Base-by-base conservation (phyloP, 2,797 vertebrate genomes). In the Botia almorhae region DNA sequence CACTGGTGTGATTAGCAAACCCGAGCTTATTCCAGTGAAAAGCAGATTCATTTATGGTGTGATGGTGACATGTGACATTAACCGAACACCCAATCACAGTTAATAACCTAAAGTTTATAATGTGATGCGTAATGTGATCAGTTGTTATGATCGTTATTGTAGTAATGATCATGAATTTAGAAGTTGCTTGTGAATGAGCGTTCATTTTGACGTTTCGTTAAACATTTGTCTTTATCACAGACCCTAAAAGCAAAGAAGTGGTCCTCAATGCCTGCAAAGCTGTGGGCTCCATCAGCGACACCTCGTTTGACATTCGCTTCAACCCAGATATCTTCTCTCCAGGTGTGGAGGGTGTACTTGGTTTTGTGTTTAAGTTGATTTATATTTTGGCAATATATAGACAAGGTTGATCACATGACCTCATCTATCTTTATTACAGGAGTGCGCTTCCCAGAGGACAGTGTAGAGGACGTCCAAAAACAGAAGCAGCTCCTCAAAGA, bases 321-420 rank as follows among this genome's bases (percentile, higher is more conserved):
- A 99, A 99, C 90, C 97, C 97, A 0, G 98, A 99, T 86, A 97
- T 99, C 89, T 99, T 98, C 91, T 99, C 98, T 0, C 97, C 98
- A 90, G 98, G 98, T 97, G 89, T 69, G 63, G 5, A 60, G 26
- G 14, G 13, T 12, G 3, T 19, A 3, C 16, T 50, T 17, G 0
- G 1, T 73, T 29, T 50, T 60, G 19, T 7, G 53, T 36, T n/a
- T 29, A 0, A 4, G 7, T n/a, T 56, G 43, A 33, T 53, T 21
- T 0, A 2, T 48, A 2, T 61, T 14, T 68, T n/a, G 8, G 39
- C 19, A 23, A 16, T n/a, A 61, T 51, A 48, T 51, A n/a, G 33
- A 23, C 21, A 63, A 51, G 46, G 23, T 46, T 74, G 29, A 5
- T 76, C 7, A 12, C 16, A 16, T 71, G 14, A 23, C 29, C 26